These are phyloP conservation scores for Scelioninae gen. 1 DNA, from an alignment of 2,888 invertebrate species.

Conservation along the genomic window DNA sequence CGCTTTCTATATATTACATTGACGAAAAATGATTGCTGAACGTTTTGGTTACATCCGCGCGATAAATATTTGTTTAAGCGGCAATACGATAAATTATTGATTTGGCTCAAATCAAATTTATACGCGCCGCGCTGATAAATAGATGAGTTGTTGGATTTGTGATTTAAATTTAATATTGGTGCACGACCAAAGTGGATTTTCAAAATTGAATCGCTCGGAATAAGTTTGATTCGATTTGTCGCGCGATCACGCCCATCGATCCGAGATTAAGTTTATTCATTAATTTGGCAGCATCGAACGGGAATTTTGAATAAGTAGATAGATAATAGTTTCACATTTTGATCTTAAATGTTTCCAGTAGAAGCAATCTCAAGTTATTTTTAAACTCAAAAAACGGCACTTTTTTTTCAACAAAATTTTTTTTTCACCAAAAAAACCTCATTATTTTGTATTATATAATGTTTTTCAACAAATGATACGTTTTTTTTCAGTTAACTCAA, in stretches of 20 bases:
- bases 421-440: too few relatives aligned
- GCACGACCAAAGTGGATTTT: slow-evolving; percentile 61
- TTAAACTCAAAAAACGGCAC: too few relatives aligned
- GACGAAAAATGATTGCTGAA: slow-evolving; percentile 52
- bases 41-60: slow-evolving; percentile 62
- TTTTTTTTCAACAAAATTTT: too few relatives aligned
- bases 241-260: slow-evolving; percentile 3
- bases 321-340: slow-evolving; percentile 33
- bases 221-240: slow-evolving; percentile 31
- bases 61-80: slow-evolving; percentile 66
- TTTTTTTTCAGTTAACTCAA: too few relatives aligned
- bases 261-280: slow-evolving; percentile 27
- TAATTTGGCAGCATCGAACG: slow-evolving; percentile 28
- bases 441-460: too few relatives aligned
- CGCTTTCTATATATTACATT: slow-evolving; percentile 34
- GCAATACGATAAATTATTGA: slow-evolving; percentile 64
- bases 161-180: slow-evolving; percentile 65
- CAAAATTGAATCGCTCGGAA: slow-evolving; percentile 56
- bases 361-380: too few relatives aligned
- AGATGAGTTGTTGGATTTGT: slow-evolving; percentile 59
- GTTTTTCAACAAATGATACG: too few relatives aligned
- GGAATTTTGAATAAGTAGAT: background rate
- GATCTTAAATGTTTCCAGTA: slow-evolving; percentile 26
- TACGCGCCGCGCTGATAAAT: slow-evolving; percentile 60
- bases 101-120: slow-evolving; percentile 62